Evolutionary conservation across 2,797 vertebrate genomes (phyloP).

Genomic region (Fistularia tabacaria): DNA sequence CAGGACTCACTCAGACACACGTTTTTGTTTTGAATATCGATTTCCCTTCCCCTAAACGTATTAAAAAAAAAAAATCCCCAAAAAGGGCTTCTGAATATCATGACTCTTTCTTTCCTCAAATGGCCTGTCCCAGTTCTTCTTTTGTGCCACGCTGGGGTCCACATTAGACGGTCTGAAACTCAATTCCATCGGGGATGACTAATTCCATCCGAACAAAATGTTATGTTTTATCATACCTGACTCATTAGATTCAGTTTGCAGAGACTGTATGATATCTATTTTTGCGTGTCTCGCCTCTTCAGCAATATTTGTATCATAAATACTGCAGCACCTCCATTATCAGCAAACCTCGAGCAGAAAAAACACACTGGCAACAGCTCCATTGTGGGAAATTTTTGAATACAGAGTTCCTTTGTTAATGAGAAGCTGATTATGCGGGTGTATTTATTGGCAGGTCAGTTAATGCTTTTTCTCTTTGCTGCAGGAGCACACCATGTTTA

Average conservation of each 20-base stretch:
- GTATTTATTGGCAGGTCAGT: slow-evolving; percentile 31
- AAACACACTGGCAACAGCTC: too few species aligned
- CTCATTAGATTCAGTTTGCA: background rate
- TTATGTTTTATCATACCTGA: slow-evolving; percentile 1
- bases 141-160: too few species aligned
- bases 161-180: background rate
- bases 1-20: too few species aligned
- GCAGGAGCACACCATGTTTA: slow-evolving; percentile 29
- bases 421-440: slow-evolving; percentile 48
- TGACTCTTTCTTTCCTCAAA: too few species aligned
- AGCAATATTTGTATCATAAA: too few species aligned
- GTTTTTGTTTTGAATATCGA: too few species aligned
- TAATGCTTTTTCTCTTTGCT: slow-evolving; percentile 14
- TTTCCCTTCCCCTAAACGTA: background rate
- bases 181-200: slow-evolving; percentile 15
- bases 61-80: background rate
- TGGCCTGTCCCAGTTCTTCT: too few species aligned
- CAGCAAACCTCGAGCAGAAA: too few species aligned
- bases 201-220: slow-evolving; percentile 33
- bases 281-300: too few species aligned
- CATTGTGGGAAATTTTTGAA: slow-evolving; percentile 10
- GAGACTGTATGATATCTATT: background rate
- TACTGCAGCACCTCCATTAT: too few species aligned
- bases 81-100: too few species aligned
- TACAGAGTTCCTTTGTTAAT: slow-evolving; percentile 45